Evolutionary conservation across 1,140 invertebrate species (phyloP).

Genomic region (Heliconius melpomene): DNA sequence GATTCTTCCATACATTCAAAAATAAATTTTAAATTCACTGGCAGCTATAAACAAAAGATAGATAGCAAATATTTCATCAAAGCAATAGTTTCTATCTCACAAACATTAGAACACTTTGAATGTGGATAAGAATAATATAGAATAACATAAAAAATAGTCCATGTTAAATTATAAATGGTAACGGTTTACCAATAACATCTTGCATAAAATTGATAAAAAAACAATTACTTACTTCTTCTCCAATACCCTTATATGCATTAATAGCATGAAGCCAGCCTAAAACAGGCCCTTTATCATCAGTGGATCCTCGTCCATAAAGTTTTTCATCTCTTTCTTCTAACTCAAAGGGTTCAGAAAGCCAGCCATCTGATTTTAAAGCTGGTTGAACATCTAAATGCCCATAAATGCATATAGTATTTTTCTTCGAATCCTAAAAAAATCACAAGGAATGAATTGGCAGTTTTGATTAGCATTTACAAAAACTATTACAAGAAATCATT

Average conservation of each 20-base stretch:
- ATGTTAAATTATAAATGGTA: background rate
- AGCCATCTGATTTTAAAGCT: slow-evolving; percentile 94
- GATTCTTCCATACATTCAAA: slow-evolving; percentile 99
- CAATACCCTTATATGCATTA: slow-evolving; percentile 90
- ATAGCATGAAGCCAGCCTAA: slow-evolving; percentile 97
- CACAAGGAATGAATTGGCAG: background rate
- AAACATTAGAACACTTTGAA: no score
- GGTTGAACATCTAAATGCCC: slow-evolving; percentile 99
- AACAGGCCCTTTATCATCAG: slow-evolving; percentile 97
- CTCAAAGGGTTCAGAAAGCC: slow-evolving; percentile 97
- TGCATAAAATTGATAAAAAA: no score
- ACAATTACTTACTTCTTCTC: slow-evolving; percentile 72
- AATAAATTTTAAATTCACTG: slow-evolving; percentile 97
- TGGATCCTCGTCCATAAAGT: slow-evolving; percentile 94
- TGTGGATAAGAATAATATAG: no score
- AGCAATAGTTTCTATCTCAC: background rate
- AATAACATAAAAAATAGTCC: background rate
- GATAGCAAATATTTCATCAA: background rate
- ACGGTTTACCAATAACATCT: no score
- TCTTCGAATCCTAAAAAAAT: slow-evolving; percentile 85
- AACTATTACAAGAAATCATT: slow-evolving; percentile 18
- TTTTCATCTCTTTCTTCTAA: slow-evolving; percentile 94
- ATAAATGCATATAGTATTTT: slow-evolving; percentile 96
- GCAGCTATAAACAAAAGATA: slow-evolving; percentile 80
- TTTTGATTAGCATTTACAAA: background rate